Evolutionary conservation across 2,888 invertebrate species (phyloP).

Genomic region (Galeopsomyia nigrocyanea): DNA sequence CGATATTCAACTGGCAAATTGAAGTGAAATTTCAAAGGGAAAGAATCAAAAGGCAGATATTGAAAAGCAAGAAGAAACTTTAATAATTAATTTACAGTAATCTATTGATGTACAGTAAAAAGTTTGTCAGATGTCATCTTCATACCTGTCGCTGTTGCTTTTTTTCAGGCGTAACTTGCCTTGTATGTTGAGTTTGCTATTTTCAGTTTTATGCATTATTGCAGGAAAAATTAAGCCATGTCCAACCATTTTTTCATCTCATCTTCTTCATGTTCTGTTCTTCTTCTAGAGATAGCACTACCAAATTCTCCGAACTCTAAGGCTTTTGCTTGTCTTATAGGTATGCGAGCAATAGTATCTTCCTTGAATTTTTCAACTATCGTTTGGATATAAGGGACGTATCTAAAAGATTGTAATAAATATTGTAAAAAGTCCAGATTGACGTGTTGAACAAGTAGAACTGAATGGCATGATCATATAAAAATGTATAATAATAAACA

Average conservation of each 20-base stretch:
- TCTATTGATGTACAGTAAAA: neutral
- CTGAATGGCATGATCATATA: neutral
- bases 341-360: too few species aligned
- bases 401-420: conserved; percentile 14
- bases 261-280: neutral
- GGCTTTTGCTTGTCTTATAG: neutral
- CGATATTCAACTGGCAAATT: neutral
- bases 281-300: neutral
- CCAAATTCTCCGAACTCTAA: neutral
- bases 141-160: conserved; percentile 44
- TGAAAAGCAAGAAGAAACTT: conserved; percentile 2
- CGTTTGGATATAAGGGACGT: conserved; percentile 5
- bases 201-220: conserved; percentile 17
- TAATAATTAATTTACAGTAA: conserved; percentile 31
- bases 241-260: neutral
- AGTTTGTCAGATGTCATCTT: conserved; percentile 15
- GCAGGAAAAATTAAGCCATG: neutral
- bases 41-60: conserved; percentile 13
- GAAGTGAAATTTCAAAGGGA: conserved; percentile 4
- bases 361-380: neutral
- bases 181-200: conserved; percentile 13
- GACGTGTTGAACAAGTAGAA: neutral
- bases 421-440: neutral
- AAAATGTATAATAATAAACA: neutral
- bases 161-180: conserved; percentile 38